Evolutionary conservation across 2,113 vertebrate species (phyloP), one percentile per base, ranked within the genome.

Genomic region (Pontoporia blainvillei): DNA sequence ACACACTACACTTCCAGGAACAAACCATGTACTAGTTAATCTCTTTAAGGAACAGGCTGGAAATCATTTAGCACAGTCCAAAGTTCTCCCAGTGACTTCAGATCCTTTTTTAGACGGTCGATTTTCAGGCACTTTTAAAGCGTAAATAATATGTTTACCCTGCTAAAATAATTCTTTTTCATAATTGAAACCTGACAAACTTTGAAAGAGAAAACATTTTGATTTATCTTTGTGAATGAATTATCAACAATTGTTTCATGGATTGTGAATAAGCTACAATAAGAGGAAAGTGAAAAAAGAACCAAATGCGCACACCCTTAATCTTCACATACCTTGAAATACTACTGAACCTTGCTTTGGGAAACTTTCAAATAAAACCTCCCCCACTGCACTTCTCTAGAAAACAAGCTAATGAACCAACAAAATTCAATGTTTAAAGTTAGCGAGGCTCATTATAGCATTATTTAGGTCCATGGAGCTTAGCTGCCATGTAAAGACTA

Each of bases 41-140:
- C 39, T 92, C 61, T 66, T 88, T 89, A 97, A 95, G 23, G 57
- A 94, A 96, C 25, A 85, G 15, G 17, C 39, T 84, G 64, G 31
- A 88, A 90, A 67, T 95, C 59, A 85, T 92, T 83, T 92, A 64
- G 69, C 79, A 89, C 41, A 95, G 94, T 94, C 41, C 91, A 90
- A 98, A 97, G 96, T 96, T 29, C 95, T 94, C n/a, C 62, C 27
- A 86, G 0, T 93, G 52, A 89, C 72, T 97, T 79, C 27, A 52
- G 54, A 57, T 88, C 39, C 31, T 92, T 91, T 89, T 84, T 64
- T 27, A 54, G 11, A 82, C 59, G 82, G 62, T 18, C 78, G 86
- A 64, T 69, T 91, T 91, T 85, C 94, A 81, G 52, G 5, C 52
- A 90, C 71, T 72, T 92, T 84, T 75, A 97, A 66, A 87, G 71